phyloP scores from a whole-genome alignment of 2,113 vertebrate genomes.

The Phrynosoma blainvillii region DNA sequence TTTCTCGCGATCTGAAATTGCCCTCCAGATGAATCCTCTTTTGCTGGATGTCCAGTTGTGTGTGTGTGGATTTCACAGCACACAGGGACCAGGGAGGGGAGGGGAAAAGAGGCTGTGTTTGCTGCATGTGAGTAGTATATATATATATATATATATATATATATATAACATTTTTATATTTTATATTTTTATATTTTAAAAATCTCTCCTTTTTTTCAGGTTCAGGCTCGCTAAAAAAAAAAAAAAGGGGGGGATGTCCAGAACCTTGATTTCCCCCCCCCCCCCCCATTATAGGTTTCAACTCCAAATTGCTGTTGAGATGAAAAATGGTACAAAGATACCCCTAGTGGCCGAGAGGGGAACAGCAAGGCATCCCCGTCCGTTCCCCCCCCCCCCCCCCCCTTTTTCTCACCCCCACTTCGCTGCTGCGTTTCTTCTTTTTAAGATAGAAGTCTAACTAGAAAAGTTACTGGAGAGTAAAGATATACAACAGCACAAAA shows the following conservation, averaged over 20 bases:
- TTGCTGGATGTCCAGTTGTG: slow-evolving; percentile 64
- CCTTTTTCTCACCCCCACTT: neutral
- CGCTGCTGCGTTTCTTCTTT: too few relatives aligned
- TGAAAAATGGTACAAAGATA: slow-evolving; percentile 87
- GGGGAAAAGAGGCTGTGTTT: slow-evolving; percentile 26
- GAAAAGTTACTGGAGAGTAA: neutral
- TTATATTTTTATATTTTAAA: slow-evolving; percentile 64
- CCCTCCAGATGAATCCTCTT: slow-evolving; percentile 77
- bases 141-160: too few relatives aligned
- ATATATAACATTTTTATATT: too few relatives aligned
- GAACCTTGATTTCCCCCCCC: slow-evolving; percentile 79
- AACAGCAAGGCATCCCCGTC: slow-evolving; percentile 70
- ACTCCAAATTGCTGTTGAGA: slow-evolving; percentile 77
- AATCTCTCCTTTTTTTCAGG: too few relatives aligned
- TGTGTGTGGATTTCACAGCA: slow-evolving; percentile 62
- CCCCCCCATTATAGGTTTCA: slow-evolving; percentile 80
- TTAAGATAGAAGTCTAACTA: neutral
- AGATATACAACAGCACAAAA: neutral
- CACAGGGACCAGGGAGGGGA: slow-evolving; percentile 27
- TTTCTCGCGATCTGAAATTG: slow-evolving; percentile 79
- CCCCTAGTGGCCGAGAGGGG: slow-evolving; percentile 78
- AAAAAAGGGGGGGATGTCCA: slow-evolving; percentile 67
- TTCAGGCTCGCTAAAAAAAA: too few relatives aligned
- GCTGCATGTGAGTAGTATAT: too few relatives aligned
- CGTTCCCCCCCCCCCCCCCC: too few relatives aligned